Evolutionary conservation across 2,797 vertebrate species (phyloP), one percentile per base, ranked within the genome.

Genomic region (Helicolenus hilgendorfi): DNA sequence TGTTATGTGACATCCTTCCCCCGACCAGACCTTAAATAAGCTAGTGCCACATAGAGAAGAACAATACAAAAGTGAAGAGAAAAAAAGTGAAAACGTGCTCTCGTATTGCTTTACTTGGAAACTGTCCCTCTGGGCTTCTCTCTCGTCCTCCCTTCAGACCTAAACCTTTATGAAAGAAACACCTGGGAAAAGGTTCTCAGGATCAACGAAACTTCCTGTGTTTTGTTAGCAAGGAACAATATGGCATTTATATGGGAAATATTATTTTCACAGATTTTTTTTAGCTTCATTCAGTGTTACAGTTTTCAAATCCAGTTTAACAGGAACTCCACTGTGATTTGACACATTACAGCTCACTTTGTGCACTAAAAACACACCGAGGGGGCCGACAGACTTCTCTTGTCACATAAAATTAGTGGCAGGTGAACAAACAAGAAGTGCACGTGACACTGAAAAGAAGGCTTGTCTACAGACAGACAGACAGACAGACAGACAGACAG

Each of bases 61-160:
- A 11, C 27, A 55, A 78, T 15, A 72, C 24, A 90, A 80, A 77
- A 27, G 11, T 41, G 22, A 89, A 83, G 86, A 89, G 62, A 29
- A 58, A 68, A 69, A 77, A 69, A 6, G 11, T 36, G 26, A 89
- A 83, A 86, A 89, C 53, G 83, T 92, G 89, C 86, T 63, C 7
- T 63, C 74, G 79, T 91, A 90, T 90, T 93, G 88, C 82, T 90
- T 92, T 35, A 89, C 29, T 72, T 26, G 18, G 31, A 78, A 69
- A 63, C 69, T 4, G 4, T 81, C 24, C n/a, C 27, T 65, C 67
- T 29, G 36, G 56, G 68, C 14, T 60, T 73, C 27, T 70, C n/a
- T 59, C 11, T 11, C 7, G 6, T 11, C 62, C 70, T 81, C 72
- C 75, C 22, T 87, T 75, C 7, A 63, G 38, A 79, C 14, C 24